phyloP scores from a whole-genome alignment of 2,113 vertebrate genomes.

The Pteropus alecto region DNA sequence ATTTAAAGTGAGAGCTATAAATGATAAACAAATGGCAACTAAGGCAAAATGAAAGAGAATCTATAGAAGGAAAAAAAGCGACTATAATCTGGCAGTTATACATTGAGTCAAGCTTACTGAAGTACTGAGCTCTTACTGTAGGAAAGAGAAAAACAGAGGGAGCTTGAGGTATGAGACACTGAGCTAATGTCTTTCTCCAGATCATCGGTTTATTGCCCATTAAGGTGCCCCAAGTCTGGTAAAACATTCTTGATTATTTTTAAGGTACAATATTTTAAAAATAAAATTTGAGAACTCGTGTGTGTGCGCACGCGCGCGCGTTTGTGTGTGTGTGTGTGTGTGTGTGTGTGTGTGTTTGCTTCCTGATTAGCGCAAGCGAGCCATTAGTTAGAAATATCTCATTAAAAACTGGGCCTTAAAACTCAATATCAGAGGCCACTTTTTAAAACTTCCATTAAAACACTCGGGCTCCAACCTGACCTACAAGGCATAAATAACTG shows the following conservation, averaged over 20 bases:
- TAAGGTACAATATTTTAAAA: neutral
- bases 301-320: no score
- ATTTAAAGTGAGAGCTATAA: neutral
- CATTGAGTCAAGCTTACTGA: neutral
- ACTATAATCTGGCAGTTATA: neutral
- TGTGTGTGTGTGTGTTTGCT: neutral
- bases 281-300: neutral
- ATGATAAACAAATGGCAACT: neutral
- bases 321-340: neutral
- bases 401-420: neutral
- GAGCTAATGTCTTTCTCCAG: neutral
- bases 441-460: neutral
- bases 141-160: neutral
- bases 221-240: neutral
- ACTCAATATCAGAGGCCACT: neutral
- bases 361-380: neutral
- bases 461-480: neutral
- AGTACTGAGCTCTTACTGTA: neutral
- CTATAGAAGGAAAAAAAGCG: neutral
- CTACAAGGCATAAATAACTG: neutral
- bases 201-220: neutral
- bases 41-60: constrained; percentile 14
- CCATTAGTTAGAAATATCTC: neutral
- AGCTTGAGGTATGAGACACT: neutral
- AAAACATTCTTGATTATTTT: neutral